Base-by-base conservation (phyloP, 1,140 invertebrate genomes). In the Pachyrhynchus sulphureomaculatus region DNA sequence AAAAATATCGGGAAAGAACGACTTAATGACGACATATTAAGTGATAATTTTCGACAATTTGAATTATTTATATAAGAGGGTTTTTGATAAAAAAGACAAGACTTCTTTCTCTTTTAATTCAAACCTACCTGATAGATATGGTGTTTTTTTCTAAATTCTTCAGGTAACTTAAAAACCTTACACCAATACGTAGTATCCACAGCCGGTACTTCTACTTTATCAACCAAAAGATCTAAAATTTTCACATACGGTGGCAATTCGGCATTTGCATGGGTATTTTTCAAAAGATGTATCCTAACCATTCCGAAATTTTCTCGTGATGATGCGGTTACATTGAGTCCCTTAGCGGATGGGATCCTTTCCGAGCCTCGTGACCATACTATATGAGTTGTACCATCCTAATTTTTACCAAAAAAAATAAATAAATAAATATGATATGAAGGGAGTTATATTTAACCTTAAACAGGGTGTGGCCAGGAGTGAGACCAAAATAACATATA, bases 121-220 rank as follows among this genome's bases (percentile, higher is more conserved):
- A n/a, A n/a, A n/a, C 33, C 33, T 79, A 91, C 90, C 82, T 88
- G 81, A 15, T 95, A 82, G 54, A 96, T 86, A 73, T 97, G 95
- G 75, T 95, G 92, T 75, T 91, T 93, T 33, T 80, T 72, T 21
- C 74, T 77, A 17, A 87, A 75, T 51, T 81, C 77, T n/a, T 85
- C 74, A 0, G 88, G 87, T 15, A 99, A 72, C 68, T 88, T 87
- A 17, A 88, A 81, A 1, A 96, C 84, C 47, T 88, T 86, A 73
- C 96, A 99, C 94, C 95, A 99, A 74, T 99, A 99, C 0, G 95
- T 98, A 0, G 97, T 99, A 70, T 98, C 95, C 13, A 75, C 79
- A 9, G 77, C 79, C 0, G 96, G 96, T 2, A 99, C 86, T 39
- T 85, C 79, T 0, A 96, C 86, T 62, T 87, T 74, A 52, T 86